Conservation (phyloP, 2,888 invertebrate species). For the Cepaea hortensis region DNA sequence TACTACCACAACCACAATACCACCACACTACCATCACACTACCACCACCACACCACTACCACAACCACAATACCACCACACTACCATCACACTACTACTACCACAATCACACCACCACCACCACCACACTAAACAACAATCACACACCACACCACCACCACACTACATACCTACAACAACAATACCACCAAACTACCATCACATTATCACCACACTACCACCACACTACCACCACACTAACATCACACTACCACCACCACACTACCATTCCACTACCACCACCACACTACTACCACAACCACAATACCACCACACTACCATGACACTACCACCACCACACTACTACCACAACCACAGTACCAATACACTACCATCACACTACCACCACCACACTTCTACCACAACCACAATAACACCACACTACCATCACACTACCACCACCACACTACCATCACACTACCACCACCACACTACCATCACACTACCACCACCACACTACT, state of each 20-base stretch:
- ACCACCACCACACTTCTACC: too few relatives aligned
- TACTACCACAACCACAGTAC: not conserved
- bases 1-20: not conserved
- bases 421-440: too few relatives aligned
- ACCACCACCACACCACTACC: constrained; percentile 14
- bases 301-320: not conserved
- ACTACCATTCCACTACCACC: not conserved
- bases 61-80: not conserved
- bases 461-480: not conserved
- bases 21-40: not conserved
- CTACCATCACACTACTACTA: too few relatives aligned
- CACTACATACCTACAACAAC: too few relatives aligned
- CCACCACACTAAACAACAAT: too few relatives aligned
- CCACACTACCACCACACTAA: not conserved
- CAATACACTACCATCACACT: too few relatives aligned
- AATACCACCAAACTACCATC: too few relatives aligned
- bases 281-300: not conserved
- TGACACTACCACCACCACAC: not conserved
- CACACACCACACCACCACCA: too few relatives aligned
- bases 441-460: not conserved
- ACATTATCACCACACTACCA: not conserved
- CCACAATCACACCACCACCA: too few relatives aligned
- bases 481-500: not conserved
- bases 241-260: not conserved
- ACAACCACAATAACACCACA: too few relatives aligned